These are phyloP conservation scores for Periphyllus acericola DNA, from an alignment of 2,888 invertebrate species.

Conservation along the genomic window DNA sequence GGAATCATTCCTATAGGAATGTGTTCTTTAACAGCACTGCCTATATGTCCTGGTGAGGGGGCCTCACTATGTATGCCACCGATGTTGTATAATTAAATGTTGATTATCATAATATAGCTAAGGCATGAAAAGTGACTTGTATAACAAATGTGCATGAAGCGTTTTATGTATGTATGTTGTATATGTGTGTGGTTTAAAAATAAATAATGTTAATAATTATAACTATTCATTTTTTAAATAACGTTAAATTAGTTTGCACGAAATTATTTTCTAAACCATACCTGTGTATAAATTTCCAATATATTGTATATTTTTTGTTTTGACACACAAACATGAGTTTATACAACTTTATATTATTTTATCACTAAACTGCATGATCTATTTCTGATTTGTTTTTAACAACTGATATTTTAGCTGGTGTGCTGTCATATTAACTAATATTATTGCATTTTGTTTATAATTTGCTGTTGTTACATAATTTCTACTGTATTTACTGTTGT, in stretches of 20 bases:
- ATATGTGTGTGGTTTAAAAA: constrained; percentile 20
- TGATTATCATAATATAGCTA: background rate
- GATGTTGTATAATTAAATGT: no score
- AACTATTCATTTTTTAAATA: constrained; percentile 16
- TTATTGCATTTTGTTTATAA: constrained; percentile 2
- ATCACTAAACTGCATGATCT: constrained; percentile 51
- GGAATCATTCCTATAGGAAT: no score
- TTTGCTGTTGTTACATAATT: background rate
- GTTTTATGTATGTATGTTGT: background rate
- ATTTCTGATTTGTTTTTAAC: constrained; percentile 20
- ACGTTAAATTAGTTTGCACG: constrained; percentile 38
- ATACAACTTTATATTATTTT: constrained; percentile 38
- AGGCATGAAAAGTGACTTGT: constrained; percentile 19
- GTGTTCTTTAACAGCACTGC: no score
- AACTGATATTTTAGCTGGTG: background rate
- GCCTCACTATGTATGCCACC: no score
- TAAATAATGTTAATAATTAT: constrained; percentile 18
- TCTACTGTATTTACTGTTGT: background rate
- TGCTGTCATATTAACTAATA: constrained; percentile 7
- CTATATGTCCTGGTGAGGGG: no score
- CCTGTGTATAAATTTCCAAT: constrained; percentile 15
- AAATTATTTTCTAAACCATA: constrained; percentile 13
- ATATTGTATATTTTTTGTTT: constrained; percentile 47
- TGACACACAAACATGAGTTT: constrained; percentile 62
- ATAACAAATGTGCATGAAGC: constrained; percentile 49